Evolutionary conservation across 1,140 invertebrate species (phyloP).

Genomic region (Drosophila pseudoobscura): DNA sequence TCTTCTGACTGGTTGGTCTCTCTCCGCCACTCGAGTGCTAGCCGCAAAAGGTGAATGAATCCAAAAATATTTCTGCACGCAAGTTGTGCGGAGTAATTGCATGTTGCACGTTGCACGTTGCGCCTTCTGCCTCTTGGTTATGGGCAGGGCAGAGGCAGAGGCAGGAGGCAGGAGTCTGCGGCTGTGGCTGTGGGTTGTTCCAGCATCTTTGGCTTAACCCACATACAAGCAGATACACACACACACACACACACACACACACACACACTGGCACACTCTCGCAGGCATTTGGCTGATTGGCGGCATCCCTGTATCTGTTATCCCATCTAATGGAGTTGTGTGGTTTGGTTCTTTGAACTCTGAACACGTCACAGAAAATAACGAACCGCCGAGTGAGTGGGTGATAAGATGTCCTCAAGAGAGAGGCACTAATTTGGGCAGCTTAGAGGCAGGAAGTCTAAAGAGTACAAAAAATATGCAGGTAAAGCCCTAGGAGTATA

Average conservation of each 20-base stretch:
- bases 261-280: conserved; percentile 1
- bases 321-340: conserved; percentile 45
- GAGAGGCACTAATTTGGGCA: too few relatives aligned
- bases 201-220: conserved; percentile 56
- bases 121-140: conserved; percentile 36
- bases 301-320: conserved; percentile 50
- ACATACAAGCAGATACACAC: conserved; percentile 29
- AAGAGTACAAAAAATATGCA: too few relatives aligned
- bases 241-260: conserved; percentile 9
- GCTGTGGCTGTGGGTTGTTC: conserved; percentile 44
- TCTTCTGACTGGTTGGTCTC: conserved; percentile 35
- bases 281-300: conserved; percentile 64
- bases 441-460: too few relatives aligned
- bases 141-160: conserved; percentile 5
- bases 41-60: conserved; percentile 66
- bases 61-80: conserved; percentile 71
- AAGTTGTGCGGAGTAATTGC: conserved; percentile 68
- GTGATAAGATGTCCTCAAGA: too few relatives aligned
- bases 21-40: conserved; percentile 16
- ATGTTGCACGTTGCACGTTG: conserved; percentile 56
- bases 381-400: too few relatives aligned
- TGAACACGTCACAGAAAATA: too few relatives aligned
- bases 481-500: too few relatives aligned
- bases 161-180: conserved; percentile 36
- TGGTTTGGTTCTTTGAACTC: conserved; percentile 35